These are phyloP conservation scores for Drosophila differens DNA, from an alignment of 2,888 invertebrate species.

Conservation along the genomic window DNA sequence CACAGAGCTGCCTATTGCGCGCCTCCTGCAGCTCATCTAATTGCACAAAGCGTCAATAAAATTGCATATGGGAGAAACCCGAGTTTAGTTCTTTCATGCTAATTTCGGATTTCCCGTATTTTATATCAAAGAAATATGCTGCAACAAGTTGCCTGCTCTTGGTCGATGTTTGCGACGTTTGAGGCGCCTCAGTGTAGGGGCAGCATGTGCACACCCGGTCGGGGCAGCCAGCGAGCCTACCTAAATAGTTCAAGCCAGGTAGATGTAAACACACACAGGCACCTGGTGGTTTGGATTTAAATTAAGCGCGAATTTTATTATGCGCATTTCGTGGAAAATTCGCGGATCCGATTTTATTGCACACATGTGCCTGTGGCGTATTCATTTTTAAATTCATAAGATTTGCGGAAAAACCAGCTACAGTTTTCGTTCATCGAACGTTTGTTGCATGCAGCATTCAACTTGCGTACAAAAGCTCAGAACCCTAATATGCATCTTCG, in stretches of 20 bases:
- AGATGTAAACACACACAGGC: conserved; percentile 31
- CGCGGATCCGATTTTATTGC: conserved; percentile 66
- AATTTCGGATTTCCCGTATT: conserved; percentile 72
- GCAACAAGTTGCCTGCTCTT: conserved; percentile 64
- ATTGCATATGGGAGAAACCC: conserved; percentile 63
- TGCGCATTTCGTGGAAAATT: conserved; percentile 62
- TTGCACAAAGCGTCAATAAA: conserved; percentile 52
- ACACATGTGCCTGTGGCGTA: conserved; percentile 44
- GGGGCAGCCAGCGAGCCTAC: conserved; percentile 52
- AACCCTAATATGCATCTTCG: neutral
- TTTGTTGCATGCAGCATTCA: neutral
- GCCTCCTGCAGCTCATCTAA: conserved; percentile 29
- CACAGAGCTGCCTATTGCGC: conserved; percentile 12
- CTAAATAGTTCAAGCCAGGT: conserved; percentile 61
- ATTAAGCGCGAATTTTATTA: conserved; percentile 59
- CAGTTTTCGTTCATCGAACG: conserved; percentile 60
- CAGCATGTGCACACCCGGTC: conserved; percentile 30
- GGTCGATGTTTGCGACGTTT: neutral
- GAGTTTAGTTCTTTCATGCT: conserved; percentile 66
- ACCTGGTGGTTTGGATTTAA: conserved; percentile 53
- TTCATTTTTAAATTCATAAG: conserved; percentile 75
- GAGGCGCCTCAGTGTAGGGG: conserved; percentile 32
- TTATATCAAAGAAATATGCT: conserved; percentile 70
- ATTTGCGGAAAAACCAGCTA: conserved; percentile 76
- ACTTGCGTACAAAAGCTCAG: conserved; percentile 2